Base-by-base conservation (phyloP, 2,113 vertebrate genomes). In the Pangasianodon hypophthalmus region DNA sequence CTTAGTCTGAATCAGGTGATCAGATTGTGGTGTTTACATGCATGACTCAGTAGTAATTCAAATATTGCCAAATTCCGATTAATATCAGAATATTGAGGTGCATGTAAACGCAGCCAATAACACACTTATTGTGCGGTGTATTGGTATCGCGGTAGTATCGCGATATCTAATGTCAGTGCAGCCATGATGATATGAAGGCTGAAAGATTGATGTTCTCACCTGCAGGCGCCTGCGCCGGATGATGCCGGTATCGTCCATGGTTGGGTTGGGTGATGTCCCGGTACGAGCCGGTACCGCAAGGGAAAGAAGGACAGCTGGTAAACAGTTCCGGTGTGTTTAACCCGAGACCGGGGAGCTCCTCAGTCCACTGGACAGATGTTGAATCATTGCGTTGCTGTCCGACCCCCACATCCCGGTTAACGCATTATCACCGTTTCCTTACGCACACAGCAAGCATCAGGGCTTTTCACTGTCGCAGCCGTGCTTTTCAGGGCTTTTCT, bases 211-310 rank as follows among this genome's bases (percentile, higher is more conserved):
- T n/a, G 10, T 1, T 77, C 96, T 96, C 95, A 96, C 96, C 95
- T 96, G 96, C 93, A 96, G 94, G 93, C 96, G 93, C 89, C 96
- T 88, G 91, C 96, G 96, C 87, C 96, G 93, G 85, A 96, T 96
- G 88, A 96, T 96, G 29, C 96, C 96, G 52, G 96, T 96, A 92
- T 96, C 96, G 92, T 96, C 96, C 96, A 96, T 96, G 90, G 79
- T 37, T 64, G 48, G n/a, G 58, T 56, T 86, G 37, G 69, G 26
- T 64, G 84, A 81, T 90, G 56, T 92, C 86, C 88, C 50, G 58
- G 67, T 37, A 83, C 54, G 56, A 92, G 85, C 88, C 50, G 58
- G 67, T 37, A 83, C 54, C 83, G 46, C 41, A 29, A 4, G 8
- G 32, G 86, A 58, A 26, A 41, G 21, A 48, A 18, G 24, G 91